Conservation (phyloP, 2,797 vertebrate genomes). For the Hozukius guyotensis region DNA sequence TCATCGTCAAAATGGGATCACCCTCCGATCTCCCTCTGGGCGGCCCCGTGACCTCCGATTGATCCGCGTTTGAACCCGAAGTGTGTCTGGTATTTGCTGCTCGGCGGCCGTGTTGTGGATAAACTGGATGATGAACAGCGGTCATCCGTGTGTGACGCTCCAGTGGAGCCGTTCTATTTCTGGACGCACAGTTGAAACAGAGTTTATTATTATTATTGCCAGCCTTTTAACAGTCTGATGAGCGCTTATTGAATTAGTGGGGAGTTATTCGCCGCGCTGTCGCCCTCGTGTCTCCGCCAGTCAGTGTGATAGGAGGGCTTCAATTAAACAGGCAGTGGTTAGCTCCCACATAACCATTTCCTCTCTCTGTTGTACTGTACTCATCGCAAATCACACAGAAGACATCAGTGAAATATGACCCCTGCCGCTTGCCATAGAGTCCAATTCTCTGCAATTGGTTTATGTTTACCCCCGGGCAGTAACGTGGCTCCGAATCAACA, state of each 20-base stretch:
- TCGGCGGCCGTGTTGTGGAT: neutral
- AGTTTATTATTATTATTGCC: slow-evolving; percentile 47
- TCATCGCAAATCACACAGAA: slow-evolving; percentile 54
- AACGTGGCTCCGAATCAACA: slow-evolving; percentile 68
- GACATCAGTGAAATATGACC: slow-evolving; percentile 54
- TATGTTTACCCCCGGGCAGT: slow-evolving; percentile 65
- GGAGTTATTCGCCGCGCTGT: slow-evolving; percentile 30
- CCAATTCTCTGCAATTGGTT: slow-evolving; percentile 55
- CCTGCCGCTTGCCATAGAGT: slow-evolving; percentile 37
- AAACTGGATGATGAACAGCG: slow-evolving; percentile 10
- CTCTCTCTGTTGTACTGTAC: slow-evolving; percentile 31
- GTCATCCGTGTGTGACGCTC: slow-evolving; percentile 28
- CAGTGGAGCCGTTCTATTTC: slow-evolving; percentile 28
- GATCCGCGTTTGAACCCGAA: slow-evolving; percentile 43
- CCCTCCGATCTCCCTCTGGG: neutral
- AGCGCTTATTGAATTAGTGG: slow-evolving; percentile 58
- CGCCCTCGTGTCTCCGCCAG: slow-evolving; percentile 40
- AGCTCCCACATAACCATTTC: slow-evolving; percentile 43
- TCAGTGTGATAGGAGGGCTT: slow-evolving; percentile 46
- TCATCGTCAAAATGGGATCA: slow-evolving; percentile 52
- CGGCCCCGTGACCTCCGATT: slow-evolving; percentile 27
- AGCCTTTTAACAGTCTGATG: slow-evolving; percentile 55
- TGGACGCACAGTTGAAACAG: slow-evolving; percentile 30
- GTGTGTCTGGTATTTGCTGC: slow-evolving; percentile 12
- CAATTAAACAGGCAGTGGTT: slow-evolving; percentile 62